Evolutionary conservation across 2,113 vertebrate species (phyloP), one percentile per base, ranked within the genome.

Genomic region (Hippocampus comes): DNA sequence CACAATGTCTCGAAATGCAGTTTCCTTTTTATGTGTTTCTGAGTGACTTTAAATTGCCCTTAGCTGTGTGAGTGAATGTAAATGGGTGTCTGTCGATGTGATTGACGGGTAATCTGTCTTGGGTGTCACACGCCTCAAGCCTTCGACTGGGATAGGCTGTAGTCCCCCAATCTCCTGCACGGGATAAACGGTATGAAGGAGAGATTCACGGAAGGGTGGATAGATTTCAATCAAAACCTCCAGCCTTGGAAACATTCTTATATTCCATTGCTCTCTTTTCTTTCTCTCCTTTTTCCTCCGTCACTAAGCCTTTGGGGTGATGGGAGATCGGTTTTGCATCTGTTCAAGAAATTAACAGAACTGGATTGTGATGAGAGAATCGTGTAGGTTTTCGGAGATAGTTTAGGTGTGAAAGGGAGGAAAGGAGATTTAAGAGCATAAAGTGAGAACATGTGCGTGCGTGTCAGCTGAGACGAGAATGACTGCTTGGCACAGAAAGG

Each of bases 251-350:
- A 18, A 18, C 10, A 1, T 65, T 55, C 21, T 55, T 23, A 55
- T 51, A 15, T 51, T 63, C 9, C 61, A 63, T 65, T 30, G 4
- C 34, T 9, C 3, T 30, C 9, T 46, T 57, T 41, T 11, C 43
- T 51, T 72, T 61, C 6, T 66, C 53, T 30, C 21, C n/a, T 42
- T 8, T 23, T 41, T 61, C 15, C 43, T 23, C 27, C 65, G 53
- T 68, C 57, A 43, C 20, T 23, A 8, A 66, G 53, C 66, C 23
- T 75, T 38, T 6, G 5, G 23, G 53, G 48, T 70, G 72, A 76
- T 70, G 70, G 61, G 43, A 34, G 38, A 81, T 84, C 74, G 73
- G 2, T 79, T 66, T 53, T 60, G 72, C 75, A 55, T 55, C 60
- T 2, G 17, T 85, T 74, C 70, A 80, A 80, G 82, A 68, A 70